Evolutionary conservation across 2,113 vertebrate species (phyloP).

Genomic region (Alligator sinensis): DNA sequence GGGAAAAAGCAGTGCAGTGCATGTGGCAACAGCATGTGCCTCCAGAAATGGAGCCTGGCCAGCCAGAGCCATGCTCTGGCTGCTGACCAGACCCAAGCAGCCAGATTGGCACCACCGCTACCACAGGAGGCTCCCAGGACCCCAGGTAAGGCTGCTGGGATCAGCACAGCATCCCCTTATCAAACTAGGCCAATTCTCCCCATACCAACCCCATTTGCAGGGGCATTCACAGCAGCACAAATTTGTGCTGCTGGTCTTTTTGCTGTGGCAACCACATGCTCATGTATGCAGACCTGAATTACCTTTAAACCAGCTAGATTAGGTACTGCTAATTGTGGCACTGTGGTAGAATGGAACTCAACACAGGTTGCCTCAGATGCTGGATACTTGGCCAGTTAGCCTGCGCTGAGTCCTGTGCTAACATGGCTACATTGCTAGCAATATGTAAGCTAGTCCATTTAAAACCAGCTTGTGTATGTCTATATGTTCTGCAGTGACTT

Average conservation of each 20-base stretch:
- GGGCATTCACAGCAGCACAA: not conserved
- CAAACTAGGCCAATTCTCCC: not conserved
- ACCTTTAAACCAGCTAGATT: not conserved
- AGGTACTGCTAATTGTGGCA: not conserved
- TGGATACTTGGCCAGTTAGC: not conserved
- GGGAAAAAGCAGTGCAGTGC: too few species aligned
- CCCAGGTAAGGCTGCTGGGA: too few species aligned
- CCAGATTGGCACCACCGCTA: too few species aligned
- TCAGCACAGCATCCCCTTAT: too few species aligned
- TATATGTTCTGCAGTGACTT: not conserved
- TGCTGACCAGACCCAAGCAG: too few species aligned
- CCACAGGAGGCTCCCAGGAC: too few species aligned
- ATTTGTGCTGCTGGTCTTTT: fast-evolving
- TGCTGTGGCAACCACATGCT: not conserved
- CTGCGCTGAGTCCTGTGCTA: not conserved
- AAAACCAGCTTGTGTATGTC: not conserved
- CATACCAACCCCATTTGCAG: not conserved
- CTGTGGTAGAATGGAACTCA: not conserved
- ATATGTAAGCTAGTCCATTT: not conserved
- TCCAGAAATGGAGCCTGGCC: too few species aligned
- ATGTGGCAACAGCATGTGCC: too few species aligned
- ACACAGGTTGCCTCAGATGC: not conserved
- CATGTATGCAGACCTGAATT: not conserved
- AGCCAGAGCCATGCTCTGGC: too few species aligned
- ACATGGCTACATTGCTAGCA: not conserved